Base-by-base conservation (phyloP, 1,140 invertebrate genomes). In the Drosophila repletoides region DNA sequence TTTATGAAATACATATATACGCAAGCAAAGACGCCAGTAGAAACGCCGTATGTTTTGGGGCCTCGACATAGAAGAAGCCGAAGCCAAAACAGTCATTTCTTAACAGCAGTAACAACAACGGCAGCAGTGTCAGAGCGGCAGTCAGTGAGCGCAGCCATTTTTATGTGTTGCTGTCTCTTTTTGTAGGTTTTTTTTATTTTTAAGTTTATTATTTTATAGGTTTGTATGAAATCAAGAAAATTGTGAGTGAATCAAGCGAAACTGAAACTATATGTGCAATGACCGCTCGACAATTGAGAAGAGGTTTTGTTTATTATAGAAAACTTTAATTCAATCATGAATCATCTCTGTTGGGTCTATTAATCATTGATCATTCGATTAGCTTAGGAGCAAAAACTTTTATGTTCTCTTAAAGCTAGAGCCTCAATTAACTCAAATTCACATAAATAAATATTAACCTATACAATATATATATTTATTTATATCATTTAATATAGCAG, bases 31-130 rank as follows among this genome's bases (percentile, higher is more conserved):
- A 34, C 40, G 38, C 69, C n/a, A n/a, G 29, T 26, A 63, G 70
- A 72, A 41, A 55, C 71, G 76, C 76, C 69, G 72, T 80, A 36
- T 31, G 26, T 53, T 67, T 61, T 73, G 72, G 73, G 77, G 73
- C 76, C 76, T 83, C 76, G 76, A 69, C 66, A 73, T 73, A 77
- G 64, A 72, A 41, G 75, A 72, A 77, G 74, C 64, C 65, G 66
- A 70, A 76, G 59, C 59, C 55, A 46, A 65, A 55, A 56, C 56
- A 45, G 64, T 51, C 64, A 61, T 61, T 67, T 58, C 64, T 41
- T 43, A 52, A 48, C 64, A 67, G 64, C 61, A 7, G 53, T 36
- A 41, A 12, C 28, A 63, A 26, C 26, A 56, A 19, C 56, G 40
- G 21, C 19, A 59, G 19, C 31, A 40, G 9, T 24, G 29, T 1